These are phyloP conservation scores for Zosterops lateralis DNA, from an alignment of 2,113 vertebrate species.

Conservation along the genomic window DNA sequence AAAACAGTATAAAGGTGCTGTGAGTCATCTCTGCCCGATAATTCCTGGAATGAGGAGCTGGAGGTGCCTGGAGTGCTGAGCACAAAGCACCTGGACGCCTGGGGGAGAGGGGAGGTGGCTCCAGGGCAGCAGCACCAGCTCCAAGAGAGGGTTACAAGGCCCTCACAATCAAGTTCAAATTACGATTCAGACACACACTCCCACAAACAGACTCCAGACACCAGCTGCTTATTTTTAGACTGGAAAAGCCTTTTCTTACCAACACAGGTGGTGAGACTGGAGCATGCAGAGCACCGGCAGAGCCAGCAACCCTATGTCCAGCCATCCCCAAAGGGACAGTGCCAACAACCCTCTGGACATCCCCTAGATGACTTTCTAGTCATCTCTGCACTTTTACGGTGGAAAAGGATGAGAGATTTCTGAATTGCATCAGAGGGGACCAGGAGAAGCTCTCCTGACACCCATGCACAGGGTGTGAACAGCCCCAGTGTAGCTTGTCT, in stretches of 20 bases:
- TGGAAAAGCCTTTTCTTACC: not conserved
- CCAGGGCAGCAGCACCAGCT: not conserved
- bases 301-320: fast-evolving
- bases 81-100: not conserved
- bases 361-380: not conserved
- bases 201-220: not conserved
- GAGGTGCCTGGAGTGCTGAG: not conserved
- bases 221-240: constrained; percentile 24
- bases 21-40: not conserved
- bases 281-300: fast-evolving
- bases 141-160: not conserved
- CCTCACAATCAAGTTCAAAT: constrained; percentile 12
- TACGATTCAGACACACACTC: not conserved
- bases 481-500: not conserved
- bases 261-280: not conserved
- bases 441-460: fast-evolving
- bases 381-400: fast-evolving
- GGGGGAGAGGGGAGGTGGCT: not conserved
- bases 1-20: not conserved
- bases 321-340: fast-evolving
- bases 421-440: not conserved
- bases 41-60: not conserved
- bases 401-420: not conserved
- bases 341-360: not conserved
- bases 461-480: fast-evolving